Evolutionary conservation across 2,113 vertebrate genomes (phyloP).

Genomic region (Aythya baeri): DNA sequence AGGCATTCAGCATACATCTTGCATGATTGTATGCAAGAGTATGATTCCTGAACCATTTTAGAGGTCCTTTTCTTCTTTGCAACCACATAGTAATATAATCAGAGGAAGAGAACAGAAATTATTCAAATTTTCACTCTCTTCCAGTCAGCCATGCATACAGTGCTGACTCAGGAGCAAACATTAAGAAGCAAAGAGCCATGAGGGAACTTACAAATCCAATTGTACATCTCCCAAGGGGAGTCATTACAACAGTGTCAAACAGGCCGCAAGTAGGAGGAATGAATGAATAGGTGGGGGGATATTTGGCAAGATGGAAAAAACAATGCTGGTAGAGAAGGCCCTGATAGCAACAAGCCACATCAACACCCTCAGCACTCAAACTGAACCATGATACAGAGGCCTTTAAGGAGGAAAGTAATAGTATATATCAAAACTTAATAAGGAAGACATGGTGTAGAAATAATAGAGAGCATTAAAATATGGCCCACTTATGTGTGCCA

Average conservation of each 20-base stretch:
- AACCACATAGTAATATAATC: not conserved
- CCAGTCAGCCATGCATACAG: not conserved
- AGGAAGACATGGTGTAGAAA: not conserved
- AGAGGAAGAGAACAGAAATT: not conserved
- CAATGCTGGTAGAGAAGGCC: not conserved
- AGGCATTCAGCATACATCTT: not conserved
- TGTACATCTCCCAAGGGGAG: not conserved
- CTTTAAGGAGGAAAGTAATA: not conserved
- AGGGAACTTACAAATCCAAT: not conserved
- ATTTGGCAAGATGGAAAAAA: not conserved
- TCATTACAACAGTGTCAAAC: slow-evolving; percentile 39
- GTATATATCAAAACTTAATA: not conserved
- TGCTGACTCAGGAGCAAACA: slow-evolving; percentile 49
- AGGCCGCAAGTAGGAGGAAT: not conserved
- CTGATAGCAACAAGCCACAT: not conserved
- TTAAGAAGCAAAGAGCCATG: slow-evolving; percentile 18
- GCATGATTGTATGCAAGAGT: not conserved
- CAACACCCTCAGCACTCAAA: rapidly evolving
- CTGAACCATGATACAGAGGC: not conserved
- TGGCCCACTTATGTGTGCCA: not conserved
- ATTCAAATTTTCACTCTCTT: slow-evolving; percentile 5
- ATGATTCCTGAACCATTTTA: not conserved
- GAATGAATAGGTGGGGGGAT: not conserved
- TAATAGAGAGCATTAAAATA: not conserved
- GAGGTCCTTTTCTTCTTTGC: not conserved